Evolutionary conservation across 1,140 invertebrate genomes (phyloP).

Genomic region (Brachionus rotundiformis): DNA sequence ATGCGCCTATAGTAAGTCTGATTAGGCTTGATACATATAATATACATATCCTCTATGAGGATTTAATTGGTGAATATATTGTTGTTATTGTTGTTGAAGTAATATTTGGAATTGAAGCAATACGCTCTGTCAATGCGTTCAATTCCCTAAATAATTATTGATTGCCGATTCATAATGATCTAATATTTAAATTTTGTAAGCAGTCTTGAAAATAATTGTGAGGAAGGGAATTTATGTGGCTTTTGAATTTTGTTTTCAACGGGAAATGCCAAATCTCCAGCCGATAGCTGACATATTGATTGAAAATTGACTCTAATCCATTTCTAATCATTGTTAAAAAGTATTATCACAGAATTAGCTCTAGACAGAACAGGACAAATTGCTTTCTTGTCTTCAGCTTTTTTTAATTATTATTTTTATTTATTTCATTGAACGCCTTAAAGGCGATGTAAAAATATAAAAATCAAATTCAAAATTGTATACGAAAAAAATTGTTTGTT

Average conservation of each 20-base stretch:
- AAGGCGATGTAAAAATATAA: too few relatives aligned
- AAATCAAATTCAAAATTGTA: too few relatives aligned
- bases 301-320: conserved; percentile 2
- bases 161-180: conserved; percentile 14
- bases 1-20: background rate
- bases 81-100: background rate
- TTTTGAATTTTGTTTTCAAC: conserved; percentile 18
- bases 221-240: conserved; percentile 13
- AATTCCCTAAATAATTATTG: conserved; percentile 34
- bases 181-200: background rate
- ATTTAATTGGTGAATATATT: conserved; percentile 1
- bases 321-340: background rate
- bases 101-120: background rate
- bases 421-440: too few relatives aligned
- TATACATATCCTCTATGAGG: background rate
- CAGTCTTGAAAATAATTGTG: background rate
- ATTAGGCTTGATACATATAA: background rate
- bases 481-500: too few relatives aligned
- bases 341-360: background rate
- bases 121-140: background rate
- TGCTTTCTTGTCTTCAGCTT: background rate
- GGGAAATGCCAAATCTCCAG: background rate
- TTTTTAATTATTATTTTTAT: too few relatives aligned
- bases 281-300: conserved; percentile 19
- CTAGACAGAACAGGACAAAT: background rate